phyloP scores from a whole-genome alignment of 2,113 vertebrate species.

The Melierax canorus region DNA sequence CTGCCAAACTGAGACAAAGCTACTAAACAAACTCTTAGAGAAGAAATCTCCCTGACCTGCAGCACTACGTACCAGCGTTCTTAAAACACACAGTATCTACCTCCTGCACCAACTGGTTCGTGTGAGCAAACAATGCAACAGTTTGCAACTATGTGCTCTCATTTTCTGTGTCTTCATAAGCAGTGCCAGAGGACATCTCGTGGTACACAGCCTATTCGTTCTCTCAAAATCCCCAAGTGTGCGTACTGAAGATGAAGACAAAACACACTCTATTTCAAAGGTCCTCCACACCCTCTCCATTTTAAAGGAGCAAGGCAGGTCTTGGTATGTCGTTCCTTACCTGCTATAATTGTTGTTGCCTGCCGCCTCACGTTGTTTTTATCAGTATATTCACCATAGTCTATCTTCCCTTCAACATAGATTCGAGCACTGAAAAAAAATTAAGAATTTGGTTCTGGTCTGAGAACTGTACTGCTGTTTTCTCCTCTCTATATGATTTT shows the following conservation, averaged over 20 bases:
- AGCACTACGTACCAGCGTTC: neutral
- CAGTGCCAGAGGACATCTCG: neutral
- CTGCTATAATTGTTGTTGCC: slow-evolving; percentile 95
- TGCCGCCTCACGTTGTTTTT: slow-evolving; percentile 93
- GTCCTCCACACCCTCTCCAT: neutral
- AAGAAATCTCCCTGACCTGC: neutral
- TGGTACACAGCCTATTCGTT: neutral
- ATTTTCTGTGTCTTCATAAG: neutral
- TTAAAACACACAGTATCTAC: neutral
- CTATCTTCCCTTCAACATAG: slow-evolving; percentile 92
- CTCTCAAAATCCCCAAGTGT: neutral
- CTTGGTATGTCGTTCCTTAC: slow-evolving; percentile 58
- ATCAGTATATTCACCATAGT: slow-evolving; percentile 95
- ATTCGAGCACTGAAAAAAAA: slow-evolving; percentile 79
- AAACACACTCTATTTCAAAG: neutral
- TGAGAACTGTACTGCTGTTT: neutral
- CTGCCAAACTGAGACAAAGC: neutral
- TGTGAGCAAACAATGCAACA: neutral
- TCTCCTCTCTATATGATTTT: neutral
- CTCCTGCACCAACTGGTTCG: neutral
- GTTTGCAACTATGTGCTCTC: neutral
- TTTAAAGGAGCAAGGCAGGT: neutral
- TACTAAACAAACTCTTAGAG: neutral
- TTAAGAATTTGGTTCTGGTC: neutral
- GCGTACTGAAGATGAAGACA: neutral